Evolutionary conservation across 2,113 vertebrate genomes (phyloP).

Genomic region (Lichenostomus cassidix): DNA sequence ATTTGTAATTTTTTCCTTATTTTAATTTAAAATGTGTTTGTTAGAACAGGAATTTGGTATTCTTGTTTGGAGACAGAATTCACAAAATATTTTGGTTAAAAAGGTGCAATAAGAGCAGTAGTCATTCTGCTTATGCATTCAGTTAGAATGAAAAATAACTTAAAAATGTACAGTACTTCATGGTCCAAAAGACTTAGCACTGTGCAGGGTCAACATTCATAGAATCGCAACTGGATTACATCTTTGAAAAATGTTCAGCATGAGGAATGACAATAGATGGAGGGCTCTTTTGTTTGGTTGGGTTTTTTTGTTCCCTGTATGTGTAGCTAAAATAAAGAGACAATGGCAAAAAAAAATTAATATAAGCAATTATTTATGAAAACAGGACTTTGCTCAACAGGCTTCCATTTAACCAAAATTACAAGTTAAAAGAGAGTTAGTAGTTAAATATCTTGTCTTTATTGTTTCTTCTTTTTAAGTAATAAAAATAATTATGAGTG

Average conservation of each 20-base stretch:
- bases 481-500: background rate
- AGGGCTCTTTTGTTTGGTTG: background rate
- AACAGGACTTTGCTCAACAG: background rate
- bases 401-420: background rate
- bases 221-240: background rate
- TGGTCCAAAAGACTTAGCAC: background rate
- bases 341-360: background rate
- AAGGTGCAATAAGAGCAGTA: background rate
- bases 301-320: background rate
- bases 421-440: background rate
- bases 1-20: background rate
- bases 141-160: background rate
- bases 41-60: background rate
- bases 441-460: background rate
- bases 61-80: background rate
- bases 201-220: background rate
- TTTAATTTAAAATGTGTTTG: background rate
- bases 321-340: background rate
- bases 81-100: background rate
- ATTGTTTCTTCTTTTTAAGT: background rate
- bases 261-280: background rate
- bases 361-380: background rate
- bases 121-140: background rate
- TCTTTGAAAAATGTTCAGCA: background rate
- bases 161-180: background rate